These are phyloP conservation scores for Dysmachus trigonus DNA, from an alignment of 2,888 invertebrate species.

Conservation along the genomic window DNA sequence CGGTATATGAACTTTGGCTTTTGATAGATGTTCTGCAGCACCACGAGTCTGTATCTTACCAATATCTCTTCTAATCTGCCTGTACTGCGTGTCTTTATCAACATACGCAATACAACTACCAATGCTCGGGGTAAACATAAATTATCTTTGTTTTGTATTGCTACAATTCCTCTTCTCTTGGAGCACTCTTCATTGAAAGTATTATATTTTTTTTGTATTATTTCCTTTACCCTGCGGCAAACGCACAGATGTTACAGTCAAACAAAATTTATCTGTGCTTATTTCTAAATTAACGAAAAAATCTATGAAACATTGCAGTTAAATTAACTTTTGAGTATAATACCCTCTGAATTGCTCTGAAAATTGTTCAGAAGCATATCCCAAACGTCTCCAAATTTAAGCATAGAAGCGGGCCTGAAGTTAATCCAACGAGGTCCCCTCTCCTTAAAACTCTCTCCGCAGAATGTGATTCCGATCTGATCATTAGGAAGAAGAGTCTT, in stretches of 20 bases:
- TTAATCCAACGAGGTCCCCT: not conserved
- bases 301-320: not conserved
- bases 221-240: not conserved
- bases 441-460: not conserved
- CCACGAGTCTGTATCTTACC: not conserved
- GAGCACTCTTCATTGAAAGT: not conserved
- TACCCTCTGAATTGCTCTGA: not conserved
- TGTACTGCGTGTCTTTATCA: not conserved
- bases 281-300: not conserved
- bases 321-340: not conserved
- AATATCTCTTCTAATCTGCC: not conserved
- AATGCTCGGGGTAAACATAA: not conserved
- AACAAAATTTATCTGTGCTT: not conserved
- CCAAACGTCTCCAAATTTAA: not conserved
- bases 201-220: not conserved
- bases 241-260: not conserved
- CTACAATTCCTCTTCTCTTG: not conserved
- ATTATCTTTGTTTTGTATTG: not conserved
- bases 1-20: not conserved
- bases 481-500: no score
- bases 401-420: not conserved
- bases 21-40: not conserved
- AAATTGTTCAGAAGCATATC: not conserved
- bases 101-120: not conserved
- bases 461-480: no score